These are phyloP conservation scores for Thymelicus sylvestris DNA, from an alignment of 2,888 invertebrate species.

Conservation along the genomic window DNA sequence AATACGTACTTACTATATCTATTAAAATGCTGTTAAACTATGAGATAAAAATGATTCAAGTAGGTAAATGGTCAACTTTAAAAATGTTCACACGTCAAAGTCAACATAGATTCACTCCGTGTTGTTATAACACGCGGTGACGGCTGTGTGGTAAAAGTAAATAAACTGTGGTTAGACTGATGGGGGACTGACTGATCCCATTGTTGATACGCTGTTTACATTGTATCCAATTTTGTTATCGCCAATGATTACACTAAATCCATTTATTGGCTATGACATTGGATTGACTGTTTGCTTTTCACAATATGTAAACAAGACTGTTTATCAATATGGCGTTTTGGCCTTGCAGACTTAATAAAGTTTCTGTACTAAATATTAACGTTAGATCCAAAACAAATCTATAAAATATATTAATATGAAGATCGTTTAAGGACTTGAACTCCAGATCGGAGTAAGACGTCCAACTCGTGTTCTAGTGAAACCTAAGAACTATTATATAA, in stretches of 20 bases:
- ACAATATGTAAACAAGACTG: constrained; percentile 1
- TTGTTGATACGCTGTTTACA: constrained; percentile 37
- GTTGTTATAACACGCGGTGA: constrained; percentile 23
- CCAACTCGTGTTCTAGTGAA: too few relatives aligned
- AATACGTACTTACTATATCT: too few relatives aligned
- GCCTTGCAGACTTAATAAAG: too few relatives aligned
- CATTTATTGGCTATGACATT: constrained; percentile 18
- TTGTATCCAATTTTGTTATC: constrained; percentile 31
- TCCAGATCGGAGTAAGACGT: too few relatives aligned
- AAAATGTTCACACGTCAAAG: constrained; percentile 6
- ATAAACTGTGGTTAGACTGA: constrained; percentile 30
- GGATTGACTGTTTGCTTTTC: constrained; percentile 21
- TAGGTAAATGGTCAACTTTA: background rate
- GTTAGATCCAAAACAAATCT: too few relatives aligned
- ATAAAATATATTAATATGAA: too few relatives aligned
- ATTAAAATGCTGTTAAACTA: too few relatives aligned
- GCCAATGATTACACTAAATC: constrained; percentile 26
- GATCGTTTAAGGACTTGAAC: too few relatives aligned
- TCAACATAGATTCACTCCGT: constrained; percentile 14
- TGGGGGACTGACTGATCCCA: constrained; percentile 38
- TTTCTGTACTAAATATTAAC: too few relatives aligned
- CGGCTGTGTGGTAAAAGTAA: constrained; percentile 17
- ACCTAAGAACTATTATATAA: too few relatives aligned
- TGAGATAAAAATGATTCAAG: too few relatives aligned
- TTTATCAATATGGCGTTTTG: too few relatives aligned